Conservation (phyloP, 2,797 vertebrate species). For the Malurus leucopterus region DNA sequence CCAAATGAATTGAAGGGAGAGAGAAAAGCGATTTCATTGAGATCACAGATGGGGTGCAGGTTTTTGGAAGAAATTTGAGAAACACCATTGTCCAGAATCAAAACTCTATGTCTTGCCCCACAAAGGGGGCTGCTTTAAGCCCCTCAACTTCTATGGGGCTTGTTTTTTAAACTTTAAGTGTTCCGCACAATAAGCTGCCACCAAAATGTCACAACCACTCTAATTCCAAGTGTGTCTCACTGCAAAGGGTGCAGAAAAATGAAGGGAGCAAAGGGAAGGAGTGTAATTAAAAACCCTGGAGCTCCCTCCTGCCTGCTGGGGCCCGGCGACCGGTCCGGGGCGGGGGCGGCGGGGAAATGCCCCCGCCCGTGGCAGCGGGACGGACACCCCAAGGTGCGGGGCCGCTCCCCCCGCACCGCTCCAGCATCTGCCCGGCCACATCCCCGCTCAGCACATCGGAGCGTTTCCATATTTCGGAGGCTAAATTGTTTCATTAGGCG, state of each 20-base stretch:
- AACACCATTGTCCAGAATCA: constrained; percentile 96
- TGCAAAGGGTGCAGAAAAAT: constrained; percentile 63
- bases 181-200: constrained; percentile 87
- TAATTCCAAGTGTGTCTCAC: constrained; percentile 75
- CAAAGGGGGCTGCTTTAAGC: constrained; percentile 91
- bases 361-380: not conserved
- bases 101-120: constrained; percentile 92
- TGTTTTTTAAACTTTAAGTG: constrained; percentile 98
- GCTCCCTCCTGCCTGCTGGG: not conserved
- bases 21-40: constrained; percentile 90
- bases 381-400: not conserved
- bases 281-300: constrained; percentile 28
- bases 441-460: not conserved
- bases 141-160: constrained; percentile 88
- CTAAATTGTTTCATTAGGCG: not conserved
- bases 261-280: constrained; percentile 48
- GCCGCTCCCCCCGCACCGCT: not conserved
- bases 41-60: constrained; percentile 97
- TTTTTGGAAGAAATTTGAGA: constrained; percentile 96
- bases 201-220: constrained; percentile 87
- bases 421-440: not conserved
- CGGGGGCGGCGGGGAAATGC: not conserved
- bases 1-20: constrained; percentile 78
- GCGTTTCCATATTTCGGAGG: not conserved
- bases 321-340: not conserved